Evolutionary conservation across 1,140 invertebrate genomes (phyloP), one percentile per base, ranked within the genome.

Genomic region (Rhizoglyphus robini): DNA sequence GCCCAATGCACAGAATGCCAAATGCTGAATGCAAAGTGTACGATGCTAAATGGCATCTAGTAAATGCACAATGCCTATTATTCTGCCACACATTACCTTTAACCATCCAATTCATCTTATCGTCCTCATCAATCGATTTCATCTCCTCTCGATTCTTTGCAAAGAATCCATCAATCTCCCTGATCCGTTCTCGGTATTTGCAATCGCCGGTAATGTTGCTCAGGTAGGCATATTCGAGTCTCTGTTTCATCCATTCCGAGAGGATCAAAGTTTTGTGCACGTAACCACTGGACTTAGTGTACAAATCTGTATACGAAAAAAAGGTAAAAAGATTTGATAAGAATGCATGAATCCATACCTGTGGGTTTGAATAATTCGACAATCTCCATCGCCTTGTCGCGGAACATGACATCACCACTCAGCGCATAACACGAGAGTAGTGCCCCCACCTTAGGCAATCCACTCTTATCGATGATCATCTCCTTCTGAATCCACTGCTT

Each of bases 211-310:
- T 54, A 54, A 54, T 54, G 8, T 5, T 8, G 20, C 8, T 11
- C 8, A 54, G 51, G 23, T 54, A 54, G 8, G 51, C 8, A 54
- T 54, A 54, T 32, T 54, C 51, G 15, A 54, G 51, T 54, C 51
- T 5, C 20, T 54, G 51, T 54, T 54, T 25, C 20, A 54, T 8
- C 51, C 51, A 54, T 32, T 54, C 51, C 8, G 8, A 11, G 8
- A 54, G 20, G 8, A 54, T 5, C 20, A 54, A 32, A 11, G 23
- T 54, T 32, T 54, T 25, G 15, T 54, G 51, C 8, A 54, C 23
- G 15, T 25, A 32, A 54, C 23, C 51, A 32, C 31, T 23, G 23
- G 15, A 8, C 51, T 54, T 54, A 11, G 8, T 23, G 8, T 8
- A 54, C 8, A 54, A 23, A 54, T 54, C 51, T 54, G 51, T 32